Evolutionary conservation across 2,113 vertebrate genomes (phyloP).

Genomic region (Melanerpes formicivorus): DNA sequence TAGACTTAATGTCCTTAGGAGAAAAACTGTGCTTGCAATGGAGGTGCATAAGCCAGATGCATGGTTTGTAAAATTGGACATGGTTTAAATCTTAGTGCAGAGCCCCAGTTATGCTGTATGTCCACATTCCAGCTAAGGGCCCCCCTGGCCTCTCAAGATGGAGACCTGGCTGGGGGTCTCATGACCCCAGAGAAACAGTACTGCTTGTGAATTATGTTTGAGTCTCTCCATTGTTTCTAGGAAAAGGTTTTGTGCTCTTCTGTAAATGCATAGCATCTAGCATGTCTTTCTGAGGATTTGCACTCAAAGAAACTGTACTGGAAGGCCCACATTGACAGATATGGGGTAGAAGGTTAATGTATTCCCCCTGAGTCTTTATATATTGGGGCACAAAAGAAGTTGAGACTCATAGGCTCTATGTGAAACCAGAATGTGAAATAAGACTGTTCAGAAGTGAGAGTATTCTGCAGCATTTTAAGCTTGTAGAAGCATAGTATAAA

Average conservation of each 20-base stretch:
- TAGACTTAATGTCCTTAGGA: constrained; percentile 11
- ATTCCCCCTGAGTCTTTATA: not conserved
- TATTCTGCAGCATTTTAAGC: not conserved
- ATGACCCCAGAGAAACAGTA: not conserved
- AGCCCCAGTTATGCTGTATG: accelerated
- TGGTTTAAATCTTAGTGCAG: not conserved
- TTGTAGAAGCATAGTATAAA: not conserved
- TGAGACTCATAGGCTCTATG: not conserved
- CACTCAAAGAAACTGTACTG: not conserved
- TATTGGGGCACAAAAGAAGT: not conserved
- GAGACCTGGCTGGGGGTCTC: not conserved
- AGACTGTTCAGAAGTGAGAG: not conserved
- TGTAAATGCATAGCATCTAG: not conserved
- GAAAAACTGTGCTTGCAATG: not conserved
- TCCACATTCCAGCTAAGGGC: accelerated
- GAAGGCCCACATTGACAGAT: not conserved
- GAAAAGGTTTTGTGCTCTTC: not conserved
- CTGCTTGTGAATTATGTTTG: not conserved
- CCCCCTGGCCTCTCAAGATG: not conserved
- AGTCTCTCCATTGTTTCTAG: not conserved
- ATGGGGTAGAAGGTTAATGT: too few species aligned
- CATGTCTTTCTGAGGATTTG: not conserved
- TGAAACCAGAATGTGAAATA: not conserved
- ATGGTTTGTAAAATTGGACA: not conserved
- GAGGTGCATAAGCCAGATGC: not conserved